Evolutionary conservation across 2,797 vertebrate genomes (phyloP), one percentile per base, ranked within the genome.

Genomic region (Euthynnus affinis): DNA sequence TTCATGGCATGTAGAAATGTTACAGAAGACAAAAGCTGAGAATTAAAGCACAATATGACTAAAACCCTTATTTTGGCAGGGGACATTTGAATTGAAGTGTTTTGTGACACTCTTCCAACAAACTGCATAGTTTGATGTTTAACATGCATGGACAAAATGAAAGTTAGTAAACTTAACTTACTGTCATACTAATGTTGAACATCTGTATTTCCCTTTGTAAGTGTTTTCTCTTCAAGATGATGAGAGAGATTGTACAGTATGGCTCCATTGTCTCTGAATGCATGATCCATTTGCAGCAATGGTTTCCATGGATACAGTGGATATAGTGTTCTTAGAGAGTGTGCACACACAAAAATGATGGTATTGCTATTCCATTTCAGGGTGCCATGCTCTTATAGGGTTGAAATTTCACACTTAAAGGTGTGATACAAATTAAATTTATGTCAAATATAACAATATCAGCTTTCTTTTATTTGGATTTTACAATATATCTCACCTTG

Each of bases 241-340:
- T 86, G 73, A 82, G 57, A 82, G 52, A 78, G 52, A 75, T 55
- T 44, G 34, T 75, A 71, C 66, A 76, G 29, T 79, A 67, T 51
- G 64, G 59, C 74, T 78, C 62, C 68, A 75, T 76, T 42, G 78
- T 75, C 74, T 83, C 60, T 68, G 37, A 81, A 88, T 88, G 46
- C 68, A 74, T 46, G 59, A 83, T 81, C 48, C 71, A 84, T 87
- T 87, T 88, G 51, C 71, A 78, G 84, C 73, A 83, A 62, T 46
- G 76, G 93, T 95, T 92, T 86, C 91, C 92, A 93, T 93, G 86
- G 93, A 85, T 87, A 94, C 91, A 18, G 55, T 20, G 15, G 23
- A 32, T 27, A 29, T 57, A 32, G 42, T 71, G 73, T 84, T 85
- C 76, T 81, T 74, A 25, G 32, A 86, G 27, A 71, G 59, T 74